phyloP scores from a whole-genome alignment of 2,797 vertebrate species.

The Lerista edwardsae region DNA sequence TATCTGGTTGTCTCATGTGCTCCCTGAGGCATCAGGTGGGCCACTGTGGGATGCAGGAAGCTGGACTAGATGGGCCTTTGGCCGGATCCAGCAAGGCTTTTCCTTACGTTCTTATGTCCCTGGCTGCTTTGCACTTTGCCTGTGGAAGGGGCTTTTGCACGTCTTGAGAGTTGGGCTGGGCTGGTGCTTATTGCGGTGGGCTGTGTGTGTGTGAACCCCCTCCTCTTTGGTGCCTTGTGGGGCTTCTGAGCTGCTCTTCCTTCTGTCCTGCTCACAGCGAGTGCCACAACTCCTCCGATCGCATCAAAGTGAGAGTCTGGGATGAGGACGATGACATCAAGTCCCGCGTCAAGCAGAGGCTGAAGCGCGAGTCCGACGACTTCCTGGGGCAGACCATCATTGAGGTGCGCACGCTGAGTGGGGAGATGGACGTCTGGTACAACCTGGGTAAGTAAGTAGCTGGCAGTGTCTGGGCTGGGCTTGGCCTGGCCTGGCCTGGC shows the following conservation, averaged over 20 bases:
- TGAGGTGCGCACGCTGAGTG: slow-evolving; percentile 94
- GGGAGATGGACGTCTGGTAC: slow-evolving; percentile 99
- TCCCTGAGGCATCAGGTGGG: too few species aligned
- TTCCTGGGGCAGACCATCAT: slow-evolving; percentile 98
- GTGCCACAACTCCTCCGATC: slow-evolving; percentile 98
- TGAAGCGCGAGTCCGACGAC: slow-evolving; percentile 97
- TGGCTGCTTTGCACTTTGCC: too few species aligned
- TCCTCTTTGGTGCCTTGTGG: neutral
- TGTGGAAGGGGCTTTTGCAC: neutral
- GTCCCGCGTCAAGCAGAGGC: slow-evolving; percentile 94
- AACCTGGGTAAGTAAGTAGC: slow-evolving; percentile 91
- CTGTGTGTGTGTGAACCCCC: neutral
- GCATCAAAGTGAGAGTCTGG: slow-evolving; percentile 98
- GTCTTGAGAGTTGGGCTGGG: neutral
- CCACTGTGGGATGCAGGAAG: too few species aligned
- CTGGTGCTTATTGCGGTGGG: neutral
- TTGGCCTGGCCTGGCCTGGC: neutral
- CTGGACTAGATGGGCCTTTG: too few species aligned
- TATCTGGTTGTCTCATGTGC: too few species aligned
- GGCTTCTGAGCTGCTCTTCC: too few species aligned
- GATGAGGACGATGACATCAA: slow-evolving; percentile 99
- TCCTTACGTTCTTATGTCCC: too few species aligned
- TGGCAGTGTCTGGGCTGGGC: neutral
- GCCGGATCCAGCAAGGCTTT: too few species aligned
- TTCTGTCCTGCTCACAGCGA: slow-evolving; percentile 79